These are phyloP conservation scores for Alosa alosa DNA, from an alignment of 2,113 vertebrate species.

Conservation along the genomic window DNA sequence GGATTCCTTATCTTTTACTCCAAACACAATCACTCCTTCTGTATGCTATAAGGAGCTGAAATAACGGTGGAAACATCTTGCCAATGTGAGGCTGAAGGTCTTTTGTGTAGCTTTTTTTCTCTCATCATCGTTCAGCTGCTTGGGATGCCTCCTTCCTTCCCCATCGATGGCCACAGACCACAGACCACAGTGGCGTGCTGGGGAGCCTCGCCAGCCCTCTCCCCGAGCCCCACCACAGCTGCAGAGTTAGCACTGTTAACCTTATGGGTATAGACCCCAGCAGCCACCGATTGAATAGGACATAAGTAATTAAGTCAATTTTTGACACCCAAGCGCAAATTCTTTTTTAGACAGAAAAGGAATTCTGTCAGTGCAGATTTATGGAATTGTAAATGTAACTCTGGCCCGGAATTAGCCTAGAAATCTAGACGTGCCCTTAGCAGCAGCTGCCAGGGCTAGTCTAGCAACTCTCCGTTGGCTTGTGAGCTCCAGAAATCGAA, in stretches of 20 bases:
- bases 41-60: not conserved
- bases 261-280: not conserved
- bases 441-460: too few species aligned
- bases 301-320: not conserved
- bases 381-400: not conserved
- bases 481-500: too few species aligned
- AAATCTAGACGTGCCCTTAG: too few species aligned
- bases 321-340: not conserved
- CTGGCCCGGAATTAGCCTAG: too few species aligned
- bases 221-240: not conserved
- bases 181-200: not conserved
- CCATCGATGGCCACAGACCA: not conserved
- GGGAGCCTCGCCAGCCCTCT: not conserved
- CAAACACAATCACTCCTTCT: not conserved
- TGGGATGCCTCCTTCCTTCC: not conserved
- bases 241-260: not conserved
- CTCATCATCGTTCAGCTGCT: not conserved
- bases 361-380: not conserved
- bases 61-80: not conserved
- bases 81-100: not conserved
- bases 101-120: not conserved
- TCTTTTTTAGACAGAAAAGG: not conserved
- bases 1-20: not conserved
- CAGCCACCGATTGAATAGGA: not conserved
- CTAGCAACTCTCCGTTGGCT: too few species aligned